phyloP scores from a whole-genome alignment of 2,888 invertebrate genomes.

The Caenorhabditis virilis region DNA sequence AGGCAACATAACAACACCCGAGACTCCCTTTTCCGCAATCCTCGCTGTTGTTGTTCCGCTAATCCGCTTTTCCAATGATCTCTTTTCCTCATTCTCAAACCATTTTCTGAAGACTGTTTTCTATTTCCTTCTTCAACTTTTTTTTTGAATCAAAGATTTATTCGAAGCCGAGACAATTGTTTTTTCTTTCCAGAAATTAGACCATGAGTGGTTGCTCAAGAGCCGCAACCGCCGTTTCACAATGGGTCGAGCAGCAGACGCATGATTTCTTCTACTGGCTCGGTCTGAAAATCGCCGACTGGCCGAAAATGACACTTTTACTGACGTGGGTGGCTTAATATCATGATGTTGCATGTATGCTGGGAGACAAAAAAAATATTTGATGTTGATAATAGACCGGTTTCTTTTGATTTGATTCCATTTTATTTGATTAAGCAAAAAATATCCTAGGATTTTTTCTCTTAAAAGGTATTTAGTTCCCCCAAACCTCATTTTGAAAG shows the following conservation, averaged over 20 bases:
- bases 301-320: constrained; percentile 51
- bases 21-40: too few relatives aligned
- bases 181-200: neutral
- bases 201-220: constrained; percentile 19
- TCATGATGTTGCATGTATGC: neutral
- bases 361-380: neutral
- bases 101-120: neutral
- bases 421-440: neutral
- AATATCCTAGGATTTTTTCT: neutral
- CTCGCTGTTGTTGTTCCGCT: too few relatives aligned
- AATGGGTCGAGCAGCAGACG: constrained; percentile 48
- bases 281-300: constrained; percentile 56
- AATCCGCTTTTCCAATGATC: too few relatives aligned
- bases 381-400: neutral
- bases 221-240: constrained; percentile 20
- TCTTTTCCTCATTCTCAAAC: neutral
- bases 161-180: neutral
- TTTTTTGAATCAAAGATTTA: neutral
- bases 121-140: neutral
- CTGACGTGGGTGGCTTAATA: constrained; percentile 45
- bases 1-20: too few relatives aligned
- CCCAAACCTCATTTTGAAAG: too few relatives aligned
- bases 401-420: constrained; percentile 1
- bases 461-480: too few relatives aligned
- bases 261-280: constrained; percentile 58